Percentiles rank a stretch among this genome's conserved stretches.
phyloP scores from a whole-genome alignment of 2,113 vertebrate genomes.

The Macheiramphus alcinus region DNA sequence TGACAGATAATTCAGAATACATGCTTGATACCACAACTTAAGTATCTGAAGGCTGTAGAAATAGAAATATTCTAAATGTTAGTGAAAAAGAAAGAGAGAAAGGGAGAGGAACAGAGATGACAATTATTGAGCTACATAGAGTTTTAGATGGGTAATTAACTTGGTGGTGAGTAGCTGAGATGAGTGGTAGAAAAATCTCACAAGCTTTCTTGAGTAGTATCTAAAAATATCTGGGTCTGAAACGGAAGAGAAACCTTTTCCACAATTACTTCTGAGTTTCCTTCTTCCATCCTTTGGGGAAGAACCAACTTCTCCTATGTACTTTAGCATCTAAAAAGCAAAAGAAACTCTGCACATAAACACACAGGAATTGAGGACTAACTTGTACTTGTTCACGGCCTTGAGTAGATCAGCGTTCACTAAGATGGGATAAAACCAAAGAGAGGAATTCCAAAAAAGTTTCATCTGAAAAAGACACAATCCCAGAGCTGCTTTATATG shows the following conservation, averaged over 20 bases:
- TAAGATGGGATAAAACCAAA: neutral
- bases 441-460: neutral
- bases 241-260: neutral
- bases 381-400: neutral
- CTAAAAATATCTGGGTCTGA: neutral
- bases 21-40: neutral
- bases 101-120: neutral
- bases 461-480: neutral
- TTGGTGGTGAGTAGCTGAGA: neutral
- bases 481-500: neutral
- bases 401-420: neutral
- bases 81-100: neutral
- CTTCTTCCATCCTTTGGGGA: neutral
- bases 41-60: neutral
- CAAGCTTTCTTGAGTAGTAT: neutral
- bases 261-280: neutral
- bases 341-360: neutral
- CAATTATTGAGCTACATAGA: neutral
- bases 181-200: neutral
- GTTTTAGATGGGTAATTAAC: neutral
- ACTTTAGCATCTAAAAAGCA: neutral
- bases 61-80: neutral
- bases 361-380: neutral
- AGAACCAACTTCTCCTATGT: neutral
- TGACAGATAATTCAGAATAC: constrained; percentile 3